phyloP scores from a whole-genome alignment of 2,888 invertebrate genomes.

The Nemotelus nigrinus region DNA sequence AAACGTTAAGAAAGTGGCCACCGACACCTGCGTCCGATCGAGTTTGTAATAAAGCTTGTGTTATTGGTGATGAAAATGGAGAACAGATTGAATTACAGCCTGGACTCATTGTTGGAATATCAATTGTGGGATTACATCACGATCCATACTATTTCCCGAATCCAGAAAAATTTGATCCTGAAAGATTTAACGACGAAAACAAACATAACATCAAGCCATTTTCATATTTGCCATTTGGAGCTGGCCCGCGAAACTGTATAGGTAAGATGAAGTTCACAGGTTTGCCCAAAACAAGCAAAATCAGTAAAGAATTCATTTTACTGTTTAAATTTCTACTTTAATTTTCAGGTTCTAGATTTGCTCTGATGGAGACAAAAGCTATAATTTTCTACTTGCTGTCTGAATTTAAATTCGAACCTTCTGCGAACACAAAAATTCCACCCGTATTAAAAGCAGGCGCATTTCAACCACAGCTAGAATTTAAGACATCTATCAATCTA shows the following conservation, averaged over 20 bases:
- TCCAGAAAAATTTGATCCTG: slow-evolving; percentile 70
- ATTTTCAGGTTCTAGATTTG: slow-evolving; percentile 60
- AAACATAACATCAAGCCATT: slow-evolving; percentile 66
- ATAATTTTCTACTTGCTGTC: slow-evolving; percentile 59
- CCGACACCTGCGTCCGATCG: slow-evolving; percentile 66
- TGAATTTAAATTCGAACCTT: slow-evolving; percentile 57
- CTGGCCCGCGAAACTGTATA: slow-evolving; percentile 70
- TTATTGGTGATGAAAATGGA: slow-evolving; percentile 55
- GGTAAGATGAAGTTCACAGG: neutral
- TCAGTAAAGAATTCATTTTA: no score
- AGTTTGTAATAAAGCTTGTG: slow-evolving; percentile 67
- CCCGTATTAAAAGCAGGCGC: neutral
- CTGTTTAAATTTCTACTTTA: no score
- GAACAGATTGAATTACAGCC: slow-evolving; percentile 57
- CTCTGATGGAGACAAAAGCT: slow-evolving; percentile 61
- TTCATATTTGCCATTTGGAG: slow-evolving; percentile 68
- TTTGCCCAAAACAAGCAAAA: no score
- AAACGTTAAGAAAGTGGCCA: slow-evolving; percentile 68
- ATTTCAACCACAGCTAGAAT: slow-evolving; percentile 57
- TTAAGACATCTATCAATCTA: slow-evolving; percentile 55
- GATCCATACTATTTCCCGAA: slow-evolving; percentile 68
- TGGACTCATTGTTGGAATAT: slow-evolving; percentile 60
- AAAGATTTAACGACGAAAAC: slow-evolving; percentile 70
- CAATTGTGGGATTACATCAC: slow-evolving; percentile 65
- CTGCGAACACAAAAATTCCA: slow-evolving; percentile 54